Conservation (phyloP, 2,797 vertebrate genomes). For the Sebastes diploproa region DNA sequence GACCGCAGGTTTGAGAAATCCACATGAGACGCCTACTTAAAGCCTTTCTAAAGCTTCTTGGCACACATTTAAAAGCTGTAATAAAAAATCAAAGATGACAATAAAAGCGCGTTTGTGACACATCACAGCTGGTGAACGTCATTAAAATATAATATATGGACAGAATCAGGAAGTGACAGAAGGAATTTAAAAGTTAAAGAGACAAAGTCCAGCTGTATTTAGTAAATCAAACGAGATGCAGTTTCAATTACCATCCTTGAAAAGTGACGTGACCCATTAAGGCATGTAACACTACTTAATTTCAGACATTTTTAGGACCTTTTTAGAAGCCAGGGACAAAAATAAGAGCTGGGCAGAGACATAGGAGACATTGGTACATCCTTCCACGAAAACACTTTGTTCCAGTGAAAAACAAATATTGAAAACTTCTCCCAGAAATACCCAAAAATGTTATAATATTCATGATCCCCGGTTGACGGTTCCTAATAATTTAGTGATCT, state of each 20-base stretch:
- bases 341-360: background rate
- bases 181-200: background rate
- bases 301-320: background rate
- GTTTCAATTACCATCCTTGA: background rate
- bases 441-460: background rate
- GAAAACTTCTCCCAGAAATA: background rate
- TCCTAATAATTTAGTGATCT: no score
- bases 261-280: background rate
- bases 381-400: no score
- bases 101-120: background rate
- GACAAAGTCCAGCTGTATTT: background rate
- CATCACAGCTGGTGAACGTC: background rate
- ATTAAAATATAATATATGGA: background rate
- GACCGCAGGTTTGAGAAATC: background rate
- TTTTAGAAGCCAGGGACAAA: background rate
- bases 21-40: background rate
- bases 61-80: background rate
- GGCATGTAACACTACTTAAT: background rate
- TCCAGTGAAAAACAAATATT: background rate
- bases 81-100: background rate
- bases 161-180: background rate
- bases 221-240: background rate
- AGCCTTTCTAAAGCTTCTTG: background rate
- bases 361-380: rapidly evolving
- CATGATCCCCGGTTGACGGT: background rate